Evolutionary conservation across 2,888 invertebrate genomes (phyloP).

Genomic region (Lycia hirtaria): DNA sequence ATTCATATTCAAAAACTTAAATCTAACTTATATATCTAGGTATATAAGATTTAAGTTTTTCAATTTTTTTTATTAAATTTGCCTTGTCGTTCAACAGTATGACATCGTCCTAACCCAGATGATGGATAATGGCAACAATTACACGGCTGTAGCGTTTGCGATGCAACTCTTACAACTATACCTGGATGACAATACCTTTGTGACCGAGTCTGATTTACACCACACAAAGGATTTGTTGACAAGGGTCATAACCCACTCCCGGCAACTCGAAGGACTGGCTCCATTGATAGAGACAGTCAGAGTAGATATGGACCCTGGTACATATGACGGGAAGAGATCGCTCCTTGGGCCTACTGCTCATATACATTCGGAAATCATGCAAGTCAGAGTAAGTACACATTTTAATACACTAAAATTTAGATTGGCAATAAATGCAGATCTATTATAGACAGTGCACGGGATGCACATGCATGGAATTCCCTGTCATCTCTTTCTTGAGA

Average conservation of each 20-base stretch:
- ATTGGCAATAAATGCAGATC: too few species aligned
- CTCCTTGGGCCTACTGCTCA: constrained; percentile 93
- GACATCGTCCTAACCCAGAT: constrained; percentile 93
- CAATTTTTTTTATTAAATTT: too few species aligned
- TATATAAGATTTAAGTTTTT: too few species aligned
- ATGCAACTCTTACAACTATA: constrained; percentile 96
- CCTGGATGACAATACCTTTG: constrained; percentile 90
- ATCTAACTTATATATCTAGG: too few species aligned
- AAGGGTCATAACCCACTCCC: constrained; percentile 90
- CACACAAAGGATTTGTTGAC: constrained; percentile 94
- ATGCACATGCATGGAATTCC: too few species aligned
- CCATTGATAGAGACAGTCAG: constrained; percentile 93
- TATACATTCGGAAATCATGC: constrained; percentile 96
- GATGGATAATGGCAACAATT: constrained; percentile 94
- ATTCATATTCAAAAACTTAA: too few species aligned
- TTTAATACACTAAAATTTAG: background rate
- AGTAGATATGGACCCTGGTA: constrained; percentile 89
- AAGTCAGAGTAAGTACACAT: constrained; percentile 87
- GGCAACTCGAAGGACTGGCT: constrained; percentile 93
- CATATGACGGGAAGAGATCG: constrained; percentile 90
- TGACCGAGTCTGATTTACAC: constrained; percentile 93
- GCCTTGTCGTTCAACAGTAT: constrained; percentile 86
- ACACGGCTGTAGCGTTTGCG: constrained; percentile 94
- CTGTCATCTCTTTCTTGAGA: too few species aligned
- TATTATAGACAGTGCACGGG: too few species aligned